A percentile compares a stretch with the other conserved stretches of the same genome.
Conservation (phyloP, 1,140 invertebrate species). For the Helicoverpa armigera region DNA sequence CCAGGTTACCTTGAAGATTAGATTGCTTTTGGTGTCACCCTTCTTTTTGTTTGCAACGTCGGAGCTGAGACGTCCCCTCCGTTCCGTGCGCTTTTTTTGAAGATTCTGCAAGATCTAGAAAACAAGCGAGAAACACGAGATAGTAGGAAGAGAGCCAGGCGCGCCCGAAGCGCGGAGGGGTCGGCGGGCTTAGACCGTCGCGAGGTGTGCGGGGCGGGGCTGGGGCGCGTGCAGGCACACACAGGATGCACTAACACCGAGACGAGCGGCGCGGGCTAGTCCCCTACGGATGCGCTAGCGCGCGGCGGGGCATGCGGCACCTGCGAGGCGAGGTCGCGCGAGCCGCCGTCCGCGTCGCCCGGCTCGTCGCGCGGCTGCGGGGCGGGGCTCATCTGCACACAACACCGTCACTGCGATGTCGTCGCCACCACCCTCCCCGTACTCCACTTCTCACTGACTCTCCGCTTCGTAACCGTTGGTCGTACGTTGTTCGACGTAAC, state of each 20-base stretch:
- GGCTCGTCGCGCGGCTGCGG: constrained; percentile 87
- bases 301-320: constrained; percentile 82
- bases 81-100: constrained; percentile 98
- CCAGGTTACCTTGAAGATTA: constrained; percentile 98
- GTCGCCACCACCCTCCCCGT: constrained; percentile 79
- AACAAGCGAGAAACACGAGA: constrained; percentile 92
- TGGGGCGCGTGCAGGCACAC: constrained; percentile 75
- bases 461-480: constrained; percentile 66
- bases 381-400: constrained; percentile 88
- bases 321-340: constrained; percentile 88
- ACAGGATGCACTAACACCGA: constrained; percentile 84
- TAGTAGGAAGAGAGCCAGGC: constrained; percentile 88
- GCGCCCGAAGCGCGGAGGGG: constrained; percentile 77
- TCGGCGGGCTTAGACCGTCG: constrained; percentile 69
- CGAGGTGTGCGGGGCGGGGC: constrained; percentile 78
- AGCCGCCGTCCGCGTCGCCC: constrained; percentile 85
- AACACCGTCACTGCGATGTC: constrained; percentile 83
- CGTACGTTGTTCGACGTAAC: constrained; percentile 24
- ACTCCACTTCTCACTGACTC: constrained; percentile 83
- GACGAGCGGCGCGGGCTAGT: constrained; percentile 75
- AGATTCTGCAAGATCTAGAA: constrained; percentile 99
- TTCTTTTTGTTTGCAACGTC: constrained; percentile 96
- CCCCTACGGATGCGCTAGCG: constrained; percentile 78
- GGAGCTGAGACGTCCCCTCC: constrained; percentile 96
- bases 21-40: constrained; percentile 97